Base-by-base conservation (phyloP, 2,797 vertebrate species). In the Numenius phaeopus region DNA sequence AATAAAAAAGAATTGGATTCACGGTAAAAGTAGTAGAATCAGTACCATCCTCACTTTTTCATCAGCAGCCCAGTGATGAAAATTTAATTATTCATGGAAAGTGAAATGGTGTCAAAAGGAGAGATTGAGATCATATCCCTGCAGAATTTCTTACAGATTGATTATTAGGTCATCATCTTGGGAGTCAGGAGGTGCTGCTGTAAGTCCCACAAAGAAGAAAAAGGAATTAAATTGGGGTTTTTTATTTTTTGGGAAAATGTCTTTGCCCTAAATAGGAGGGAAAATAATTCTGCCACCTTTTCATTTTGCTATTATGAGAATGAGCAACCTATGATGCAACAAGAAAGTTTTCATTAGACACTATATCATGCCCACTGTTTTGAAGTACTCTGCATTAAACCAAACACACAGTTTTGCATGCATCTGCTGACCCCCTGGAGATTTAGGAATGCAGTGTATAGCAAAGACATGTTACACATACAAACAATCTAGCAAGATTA, bases 81-180 rank as follows among this genome's bases (percentile, higher is more conserved):
- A 89, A 94, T 87, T 87, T 87, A 96, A 96, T 96, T 95, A 97
- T 96, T 97, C 87, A 91, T 91, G 65, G 39, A 86, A 87, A 92
- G 57, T 71, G 71, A 85, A 94, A 94, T 80, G 24, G 73, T 95
- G 88, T 96, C 93, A 97, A 72, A 91, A 91, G 70, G 59, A 87
- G 79, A 86, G 26, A 87, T n/a, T 69, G 49, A 54, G 59, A 90
- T 89, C 55, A 58, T 50, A 71, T 89, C 87, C 89, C 91, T 83
- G 69, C 44, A 85, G 84, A 89, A 78, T 94, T 87, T 96, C 46
- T 34, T 88, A 21, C 27, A 83, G 29, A 46, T 94, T 95, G 81
- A 89, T 95, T 96, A 95, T 83, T 88, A 87, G 71, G 64, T 87
- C 82, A 65, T 80, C 44, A 24, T 87, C 90, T 34, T 73, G 71